phyloP scores from a whole-genome alignment of 1,140 invertebrate genomes.

The Armadillidium nasatum region DNA sequence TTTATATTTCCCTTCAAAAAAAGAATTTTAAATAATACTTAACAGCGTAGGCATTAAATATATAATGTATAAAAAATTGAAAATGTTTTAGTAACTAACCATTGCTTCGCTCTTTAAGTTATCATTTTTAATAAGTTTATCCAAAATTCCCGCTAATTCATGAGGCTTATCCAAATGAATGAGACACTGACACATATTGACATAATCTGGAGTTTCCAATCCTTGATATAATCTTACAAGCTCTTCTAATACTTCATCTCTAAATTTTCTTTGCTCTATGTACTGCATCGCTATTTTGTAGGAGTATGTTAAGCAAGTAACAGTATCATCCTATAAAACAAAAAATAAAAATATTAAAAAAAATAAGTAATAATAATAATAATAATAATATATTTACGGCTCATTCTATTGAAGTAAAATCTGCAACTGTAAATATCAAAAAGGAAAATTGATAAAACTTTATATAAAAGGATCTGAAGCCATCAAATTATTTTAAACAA shows the following conservation, averaged over 20 bases:
- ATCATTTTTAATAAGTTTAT: constrained; percentile 68
- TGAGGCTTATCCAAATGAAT: constrained; percentile 92
- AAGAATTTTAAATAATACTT: too few species aligned
- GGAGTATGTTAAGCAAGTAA: constrained; percentile 87
- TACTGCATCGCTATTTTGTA: constrained; percentile 93
- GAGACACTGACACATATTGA: constrained; percentile 75
- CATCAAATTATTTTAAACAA: too few species aligned
- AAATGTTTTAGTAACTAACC: constrained; percentile 52
- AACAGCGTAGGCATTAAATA: neutral
- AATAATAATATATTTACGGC: constrained; percentile 1
- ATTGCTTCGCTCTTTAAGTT: constrained; percentile 40
- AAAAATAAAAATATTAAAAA: constrained; percentile 10
- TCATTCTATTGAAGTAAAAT: too few species aligned
- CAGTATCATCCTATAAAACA: constrained; percentile 66
- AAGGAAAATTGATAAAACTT: too few species aligned
- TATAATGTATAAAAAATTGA: constrained; percentile 18
- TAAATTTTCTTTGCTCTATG: constrained; percentile 86
- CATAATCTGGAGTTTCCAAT: constrained; percentile 52
- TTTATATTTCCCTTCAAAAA: too few species aligned
- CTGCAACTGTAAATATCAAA: too few species aligned
- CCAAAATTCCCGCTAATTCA: constrained; percentile 83
- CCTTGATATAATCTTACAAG: constrained; percentile 82
- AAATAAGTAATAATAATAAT: too few species aligned
- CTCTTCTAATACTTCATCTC: constrained; percentile 79
- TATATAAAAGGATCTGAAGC: too few species aligned